A percentile compares a stretch with the other conserved stretches of the same genome.
phyloP scores from a whole-genome alignment of 1,140 invertebrate species.

The Papilio helenus region DNA sequence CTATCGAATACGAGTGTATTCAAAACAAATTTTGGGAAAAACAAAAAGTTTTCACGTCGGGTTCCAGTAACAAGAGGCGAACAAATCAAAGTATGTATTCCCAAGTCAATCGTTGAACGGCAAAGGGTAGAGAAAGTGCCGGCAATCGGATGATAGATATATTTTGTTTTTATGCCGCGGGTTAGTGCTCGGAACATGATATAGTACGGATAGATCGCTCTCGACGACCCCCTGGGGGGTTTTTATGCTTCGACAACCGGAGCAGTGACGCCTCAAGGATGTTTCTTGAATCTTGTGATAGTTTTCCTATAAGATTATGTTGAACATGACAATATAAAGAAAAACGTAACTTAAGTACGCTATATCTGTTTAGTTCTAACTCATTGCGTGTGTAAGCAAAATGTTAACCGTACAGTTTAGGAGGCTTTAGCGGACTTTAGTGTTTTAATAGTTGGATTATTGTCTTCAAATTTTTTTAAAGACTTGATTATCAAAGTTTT shows the following conservation, averaged over 20 bases:
- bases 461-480: too few species aligned
- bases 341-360: not conserved
- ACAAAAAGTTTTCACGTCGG: conserved; percentile 29
- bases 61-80: conserved; percentile 28
- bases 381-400: too few species aligned
- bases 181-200: conserved; percentile 36
- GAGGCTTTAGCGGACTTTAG: too few species aligned
- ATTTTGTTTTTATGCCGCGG: conserved; percentile 37
- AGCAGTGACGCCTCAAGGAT: conserved; percentile 47
- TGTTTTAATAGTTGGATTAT: too few species aligned
- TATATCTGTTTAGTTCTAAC: too few species aligned
- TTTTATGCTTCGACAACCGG: conserved; percentile 63
- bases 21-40: conserved; percentile 20
- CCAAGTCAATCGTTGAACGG: conserved; percentile 38
- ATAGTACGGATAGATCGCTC: conserved; percentile 50
- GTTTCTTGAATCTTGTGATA: conserved; percentile 24
- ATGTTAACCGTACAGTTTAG: too few species aligned
- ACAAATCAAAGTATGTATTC: conserved; percentile 38
- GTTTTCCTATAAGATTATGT: conserved; percentile 24
- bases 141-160: conserved; percentile 41
- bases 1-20: conserved; percentile 7
- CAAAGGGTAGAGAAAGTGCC: conserved; percentile 36
- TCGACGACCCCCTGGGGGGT: conserved; percentile 74
- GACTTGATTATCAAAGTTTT: too few species aligned
- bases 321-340: not conserved